Evolutionary conservation across 2,888 invertebrate genomes (phyloP), one percentile per base, ranked within the genome.

Genomic region (Drosophila silvestris): DNA sequence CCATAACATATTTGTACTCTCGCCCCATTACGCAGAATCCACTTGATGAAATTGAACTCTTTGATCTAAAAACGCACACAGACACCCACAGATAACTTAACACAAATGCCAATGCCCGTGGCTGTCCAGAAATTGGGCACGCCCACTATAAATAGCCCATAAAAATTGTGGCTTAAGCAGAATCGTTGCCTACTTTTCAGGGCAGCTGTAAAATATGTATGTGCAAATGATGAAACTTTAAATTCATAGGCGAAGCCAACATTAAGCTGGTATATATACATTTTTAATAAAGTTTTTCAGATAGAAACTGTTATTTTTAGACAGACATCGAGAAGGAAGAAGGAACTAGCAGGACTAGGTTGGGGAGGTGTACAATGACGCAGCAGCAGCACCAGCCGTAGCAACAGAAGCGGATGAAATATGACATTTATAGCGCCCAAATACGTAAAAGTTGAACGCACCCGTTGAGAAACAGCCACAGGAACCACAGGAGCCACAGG

Each of bases 361-460:
- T 12, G 6, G 5, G 14, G 60, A 58, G 26, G 54, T 26, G 57
- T 50, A 44, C 52, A 33, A 35, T 58, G 60, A 58, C 53, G 52
- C 54, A 56, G 54, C 51, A 35, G 28, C 53, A 52, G 64, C 57
- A 60, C 22, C 14, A 33, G 14, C 41, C 41, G 37, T 22, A 54
- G 62, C 58, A 61, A 44, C 47, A 70, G 67, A 68, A 64, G 61
- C 71, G 80, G 83, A 85, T 89, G 89, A 85, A 90, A 85, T 85
- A 89, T 85, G 85, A 85, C 91, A 90, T 85, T 85, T 89, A 90
- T 90, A 83, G 89, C 89, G 83, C 56, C 73, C 72, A 89, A 88
- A 85, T 86, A 81, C 74, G 87, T 83, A 77, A 85, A 87, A 85
- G 89, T 88, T 85, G 89, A 85, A 85, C 89, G 85, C 89, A 89